Evolutionary conservation across 2,113 vertebrate genomes (phyloP).

Genomic region (Neomonachus schauinslandi): DNA sequence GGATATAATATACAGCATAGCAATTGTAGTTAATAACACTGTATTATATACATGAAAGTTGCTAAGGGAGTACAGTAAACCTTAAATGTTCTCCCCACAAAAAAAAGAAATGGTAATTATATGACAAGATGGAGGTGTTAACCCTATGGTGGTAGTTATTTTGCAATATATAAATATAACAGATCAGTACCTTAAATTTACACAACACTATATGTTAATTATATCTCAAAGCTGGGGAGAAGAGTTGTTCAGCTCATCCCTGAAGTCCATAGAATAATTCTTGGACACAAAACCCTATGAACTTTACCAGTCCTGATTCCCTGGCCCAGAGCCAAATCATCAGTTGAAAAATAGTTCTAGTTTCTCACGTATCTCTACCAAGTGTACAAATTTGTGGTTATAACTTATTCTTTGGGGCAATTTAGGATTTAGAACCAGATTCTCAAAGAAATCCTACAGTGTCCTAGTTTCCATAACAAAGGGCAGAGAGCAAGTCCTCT

Average conservation of each 20-base stretch:
- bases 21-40: not conserved
- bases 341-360: not conserved
- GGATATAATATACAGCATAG: not conserved
- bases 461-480: not conserved
- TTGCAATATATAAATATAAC: not conserved
- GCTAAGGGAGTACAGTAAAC: not conserved
- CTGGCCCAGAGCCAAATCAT: not conserved
- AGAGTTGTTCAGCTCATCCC: not conserved
- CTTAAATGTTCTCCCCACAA: not conserved
- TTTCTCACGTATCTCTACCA: not conserved
- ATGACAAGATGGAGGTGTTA: not conserved
- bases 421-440: not conserved
- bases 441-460: not conserved
- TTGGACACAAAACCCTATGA: not conserved
- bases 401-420: not conserved
- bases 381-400: not conserved
- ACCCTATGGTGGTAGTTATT: not conserved
- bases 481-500: not conserved
- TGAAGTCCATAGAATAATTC: not conserved
- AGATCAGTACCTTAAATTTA: not conserved
- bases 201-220: not conserved
- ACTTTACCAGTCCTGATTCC: not conserved
- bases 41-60: not conserved
- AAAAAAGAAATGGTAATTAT: not conserved
- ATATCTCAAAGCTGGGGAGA: not conserved